A percentile compares a stretch with the other conserved stretches of the same genome.
phyloP scores from a whole-genome alignment of 2,113 vertebrate genomes.

The Phoxinus phoxinus region DNA sequence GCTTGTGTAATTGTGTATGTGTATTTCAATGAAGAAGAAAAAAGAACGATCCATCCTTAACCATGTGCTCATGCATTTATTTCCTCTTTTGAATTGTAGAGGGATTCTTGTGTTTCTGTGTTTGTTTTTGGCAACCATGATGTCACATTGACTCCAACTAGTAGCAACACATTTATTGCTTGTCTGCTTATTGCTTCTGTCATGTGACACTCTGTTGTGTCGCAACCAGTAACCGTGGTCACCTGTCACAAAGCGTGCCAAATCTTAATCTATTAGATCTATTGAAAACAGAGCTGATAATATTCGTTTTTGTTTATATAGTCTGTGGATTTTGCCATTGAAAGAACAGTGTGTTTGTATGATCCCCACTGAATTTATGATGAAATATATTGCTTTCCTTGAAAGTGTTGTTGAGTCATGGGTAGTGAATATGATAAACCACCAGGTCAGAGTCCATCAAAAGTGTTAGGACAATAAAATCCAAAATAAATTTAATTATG shows the following conservation, averaged over 20 bases:
- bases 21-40: not conserved
- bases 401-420: not conserved
- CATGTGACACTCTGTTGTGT: not conserved
- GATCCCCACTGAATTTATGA: not conserved
- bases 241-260: not conserved
- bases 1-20: not conserved
- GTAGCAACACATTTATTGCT: not conserved
- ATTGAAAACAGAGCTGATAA: not conserved
- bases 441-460: not conserved
- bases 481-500: not conserved
- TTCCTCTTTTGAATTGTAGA: not conserved
- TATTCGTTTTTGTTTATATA: not conserved
- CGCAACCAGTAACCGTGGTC: conserved; percentile 4
- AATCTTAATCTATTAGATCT: not conserved
- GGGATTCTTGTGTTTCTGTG: not conserved
- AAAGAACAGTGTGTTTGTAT: not conserved
- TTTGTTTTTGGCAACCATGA: not conserved
- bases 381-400: not conserved
- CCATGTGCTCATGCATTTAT: not conserved
- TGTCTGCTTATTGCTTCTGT: not conserved
- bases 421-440: not conserved
- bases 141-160: not conserved
- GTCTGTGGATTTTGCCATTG: not conserved
- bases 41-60: not conserved
- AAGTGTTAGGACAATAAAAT: not conserved